Percentiles rank a stretch among this genome's conserved stretches.
Conservation (phyloP, 2,888 invertebrate species). For the Rotaria macrura region DNA sequence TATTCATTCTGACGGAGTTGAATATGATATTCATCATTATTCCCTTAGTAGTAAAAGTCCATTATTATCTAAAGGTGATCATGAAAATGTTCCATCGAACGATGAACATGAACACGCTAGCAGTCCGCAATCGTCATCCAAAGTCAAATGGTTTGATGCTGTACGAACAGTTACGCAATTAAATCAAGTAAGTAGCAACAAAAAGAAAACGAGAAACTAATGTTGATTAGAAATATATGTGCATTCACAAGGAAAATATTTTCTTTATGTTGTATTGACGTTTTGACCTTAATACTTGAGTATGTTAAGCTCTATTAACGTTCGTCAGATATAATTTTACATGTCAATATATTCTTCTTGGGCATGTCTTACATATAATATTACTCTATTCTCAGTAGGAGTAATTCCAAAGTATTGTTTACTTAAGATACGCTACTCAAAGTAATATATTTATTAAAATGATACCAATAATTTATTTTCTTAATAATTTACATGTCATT, state of each 20-base stretch:
- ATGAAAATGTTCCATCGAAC: neutral
- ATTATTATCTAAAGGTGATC: neutral
- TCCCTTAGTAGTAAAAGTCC: neutral
- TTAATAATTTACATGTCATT: no score
- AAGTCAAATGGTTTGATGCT: conserved; percentile 15
- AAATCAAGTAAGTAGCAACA: conserved; percentile 23
- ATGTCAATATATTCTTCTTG: neutral
- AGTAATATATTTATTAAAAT: no score
- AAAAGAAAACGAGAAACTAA: neutral
- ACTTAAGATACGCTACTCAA: neutral
- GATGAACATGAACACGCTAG: neutral
- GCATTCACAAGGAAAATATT: neutral
- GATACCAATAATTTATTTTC: no score
- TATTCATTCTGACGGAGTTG: neutral
- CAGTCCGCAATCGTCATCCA: neutral
- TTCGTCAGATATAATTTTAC: neutral
- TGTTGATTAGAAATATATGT: neutral
- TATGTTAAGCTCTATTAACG: neutral
- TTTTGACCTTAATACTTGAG: neutral
- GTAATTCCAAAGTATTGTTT: neutral
- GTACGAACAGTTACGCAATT: conserved; percentile 5
- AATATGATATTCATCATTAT: neutral
- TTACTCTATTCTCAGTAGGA: neutral
- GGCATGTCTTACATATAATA: neutral
- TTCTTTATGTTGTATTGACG: neutral